Conservation (phyloP, 2,888 invertebrate species). For the Darwinula stevensoni region DNA sequence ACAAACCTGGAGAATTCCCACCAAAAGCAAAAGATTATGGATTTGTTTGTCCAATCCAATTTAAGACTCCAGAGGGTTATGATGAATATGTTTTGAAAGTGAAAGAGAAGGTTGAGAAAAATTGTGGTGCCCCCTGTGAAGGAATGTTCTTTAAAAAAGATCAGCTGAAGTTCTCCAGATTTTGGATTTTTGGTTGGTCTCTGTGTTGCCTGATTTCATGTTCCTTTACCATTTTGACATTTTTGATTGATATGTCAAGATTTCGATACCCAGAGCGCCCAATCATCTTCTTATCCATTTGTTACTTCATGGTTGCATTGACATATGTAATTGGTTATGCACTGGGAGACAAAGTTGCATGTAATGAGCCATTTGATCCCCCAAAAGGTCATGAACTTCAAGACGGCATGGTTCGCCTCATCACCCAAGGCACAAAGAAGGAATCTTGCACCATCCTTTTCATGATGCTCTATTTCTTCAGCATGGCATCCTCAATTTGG, state of each 20-base stretch:
- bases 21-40: constrained; percentile 28
- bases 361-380: constrained; percentile 44
- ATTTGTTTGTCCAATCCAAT: constrained; percentile 61
- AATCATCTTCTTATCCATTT: constrained; percentile 82
- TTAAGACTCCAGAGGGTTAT: constrained; percentile 33
- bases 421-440: constrained; percentile 37
- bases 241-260: constrained; percentile 70
- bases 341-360: constrained; percentile 49
- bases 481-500: constrained; percentile 90
- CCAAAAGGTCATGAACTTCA: constrained; percentile 30
- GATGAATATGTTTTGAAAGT: constrained; percentile 43
- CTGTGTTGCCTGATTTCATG: not conserved
- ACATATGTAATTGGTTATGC: constrained; percentile 53
- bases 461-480: constrained; percentile 84
- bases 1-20: not conserved
- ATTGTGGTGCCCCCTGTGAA: constrained; percentile 41
- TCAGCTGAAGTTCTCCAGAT: constrained; percentile 47
- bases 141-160: constrained; percentile 65
- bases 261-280: constrained; percentile 94
- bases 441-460: constrained; percentile 61
- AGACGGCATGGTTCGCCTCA: constrained; percentile 38
- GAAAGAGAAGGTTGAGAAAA: constrained; percentile 17
- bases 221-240: constrained; percentile 28
- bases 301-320: constrained; percentile 76
- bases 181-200: constrained; percentile 33